Evolutionary conservation across 1,140 invertebrate species (phyloP), one percentile per base, ranked within the genome.

Genomic region (Drosophila kikkawai): DNA sequence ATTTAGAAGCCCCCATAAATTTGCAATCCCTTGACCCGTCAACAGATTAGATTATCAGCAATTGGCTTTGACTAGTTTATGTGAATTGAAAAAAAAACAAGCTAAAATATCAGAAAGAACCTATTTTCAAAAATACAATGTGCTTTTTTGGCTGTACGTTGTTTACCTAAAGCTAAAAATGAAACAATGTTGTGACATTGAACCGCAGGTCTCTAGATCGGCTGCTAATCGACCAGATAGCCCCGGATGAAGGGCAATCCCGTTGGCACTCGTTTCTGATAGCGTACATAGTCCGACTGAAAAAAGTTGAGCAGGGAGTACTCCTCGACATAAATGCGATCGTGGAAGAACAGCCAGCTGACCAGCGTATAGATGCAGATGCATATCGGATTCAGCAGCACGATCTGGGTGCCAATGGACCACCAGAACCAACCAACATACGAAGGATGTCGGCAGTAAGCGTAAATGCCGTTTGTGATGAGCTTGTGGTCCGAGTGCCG

Each of bases 361-460:
- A 95, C 96, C 7, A 96, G 67, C 2, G 95, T 93, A 92, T 99
- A 99, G 7, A 95, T 95, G 7, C 98, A 67, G 2, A 96, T 85
- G 93, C 98, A 99, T 19, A 99, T 50, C 1, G 99, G 99, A 94
- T 99, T 99, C 56, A 97, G 94, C 1, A 99, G 94, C 57, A 98
- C 95, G 15, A 98, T 96, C 95, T 99, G 99, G 34, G 99, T 99
- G 13, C 98, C 99, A 71, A 99, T 95, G 9, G 97, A 97, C 99
- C 99, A 99, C 93, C 97, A 98, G 94, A 99, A 99, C 99, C 99
- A 99, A 4, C 99, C 99, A 4, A 99, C 97, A 94, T 99, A 99
- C 78, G 97, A 97, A 0, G 98, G 98, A 95, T 99, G 98, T 17
- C 97, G 94, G 69, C 95, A 96, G 13, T 96, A 92, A 1, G 94